Conservation (phyloP, 2,888 invertebrate genomes). For the Imbricaverruca yamaguchii region DNA sequence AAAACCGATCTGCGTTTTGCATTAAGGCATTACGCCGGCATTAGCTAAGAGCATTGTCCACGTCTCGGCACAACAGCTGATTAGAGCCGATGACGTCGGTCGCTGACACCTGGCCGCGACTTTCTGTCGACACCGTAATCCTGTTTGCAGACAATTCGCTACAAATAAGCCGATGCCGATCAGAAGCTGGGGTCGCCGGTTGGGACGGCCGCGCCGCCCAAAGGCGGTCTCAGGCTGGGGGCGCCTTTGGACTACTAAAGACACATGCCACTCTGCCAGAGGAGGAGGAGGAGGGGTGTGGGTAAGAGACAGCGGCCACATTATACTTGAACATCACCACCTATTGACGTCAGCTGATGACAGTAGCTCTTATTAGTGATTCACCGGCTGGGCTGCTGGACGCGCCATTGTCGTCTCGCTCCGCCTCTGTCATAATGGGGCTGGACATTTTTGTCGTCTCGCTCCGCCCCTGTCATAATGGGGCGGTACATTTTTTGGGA, state of each 20-base stretch:
- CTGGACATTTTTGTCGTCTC: not conserved
- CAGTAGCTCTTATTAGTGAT: too few species aligned
- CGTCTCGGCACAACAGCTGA: not conserved
- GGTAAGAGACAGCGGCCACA: not conserved
- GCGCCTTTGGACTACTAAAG: too few species aligned
- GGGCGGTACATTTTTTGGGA: not conserved
- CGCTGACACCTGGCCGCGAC: not conserved
- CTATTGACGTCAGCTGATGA: too few species aligned
- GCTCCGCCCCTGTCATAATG: too few species aligned
- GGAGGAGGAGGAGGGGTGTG: not conserved
- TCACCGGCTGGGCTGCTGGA: not conserved
- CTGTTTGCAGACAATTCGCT: constrained; percentile 6
- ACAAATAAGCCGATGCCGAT: constrained; percentile 10
- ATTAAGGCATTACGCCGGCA: constrained; percentile 10
- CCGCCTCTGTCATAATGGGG: not conserved
- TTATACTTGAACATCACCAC: too few species aligned
- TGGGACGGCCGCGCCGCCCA: too few species aligned
- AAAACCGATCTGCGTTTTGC: not conserved
- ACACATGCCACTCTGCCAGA: too few species aligned
- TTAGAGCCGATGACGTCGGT: not conserved
- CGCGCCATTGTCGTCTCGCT: not conserved
- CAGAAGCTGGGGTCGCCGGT: not conserved
- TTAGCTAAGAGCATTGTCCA: not conserved
- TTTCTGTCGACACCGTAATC: constrained; percentile 6
- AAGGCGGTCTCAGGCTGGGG: too few species aligned